These are phyloP conservation scores for Notiomystis cincta DNA, from an alignment of 2,113 vertebrate species.

Conservation along the genomic window DNA sequence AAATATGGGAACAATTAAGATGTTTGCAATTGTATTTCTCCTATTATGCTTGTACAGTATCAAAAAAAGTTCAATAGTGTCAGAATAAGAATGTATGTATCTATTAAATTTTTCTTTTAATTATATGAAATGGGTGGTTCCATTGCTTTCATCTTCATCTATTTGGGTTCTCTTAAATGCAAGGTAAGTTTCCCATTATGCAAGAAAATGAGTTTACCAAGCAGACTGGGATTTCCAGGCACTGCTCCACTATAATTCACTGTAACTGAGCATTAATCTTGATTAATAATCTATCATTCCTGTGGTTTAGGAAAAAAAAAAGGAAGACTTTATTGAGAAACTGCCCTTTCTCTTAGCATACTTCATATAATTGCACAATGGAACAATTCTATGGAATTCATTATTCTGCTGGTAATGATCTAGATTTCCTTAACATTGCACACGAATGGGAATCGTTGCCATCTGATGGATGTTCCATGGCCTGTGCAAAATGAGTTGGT, in stretches of 20 bases:
- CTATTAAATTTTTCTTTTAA: constrained; percentile 19
- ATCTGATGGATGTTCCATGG: constrained; percentile 37
- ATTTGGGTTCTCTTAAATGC: not conserved
- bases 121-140: not conserved
- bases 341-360: not conserved
- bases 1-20: not conserved
- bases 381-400: constrained; percentile 14
- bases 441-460: not conserved
- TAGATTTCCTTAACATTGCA: constrained; percentile 28
- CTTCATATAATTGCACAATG: not conserved
- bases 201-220: constrained; percentile 15
- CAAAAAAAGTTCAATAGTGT: not conserved
- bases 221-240: constrained; percentile 4
- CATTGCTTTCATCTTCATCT: not conserved
- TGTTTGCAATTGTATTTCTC: not conserved
- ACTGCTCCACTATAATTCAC: not conserved
- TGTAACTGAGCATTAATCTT: constrained; percentile 16
- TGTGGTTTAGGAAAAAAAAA: not conserved
- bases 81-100: not conserved
- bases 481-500: constrained; percentile 45
- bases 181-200: not conserved
- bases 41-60: not conserved
- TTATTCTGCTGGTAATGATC: constrained; percentile 2
- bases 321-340: not conserved
- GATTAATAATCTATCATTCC: constrained; percentile 40